These are phyloP conservation scores for Aphyosemion australe DNA, from an alignment of 2,113 vertebrate genomes.

Conservation along the genomic window DNA sequence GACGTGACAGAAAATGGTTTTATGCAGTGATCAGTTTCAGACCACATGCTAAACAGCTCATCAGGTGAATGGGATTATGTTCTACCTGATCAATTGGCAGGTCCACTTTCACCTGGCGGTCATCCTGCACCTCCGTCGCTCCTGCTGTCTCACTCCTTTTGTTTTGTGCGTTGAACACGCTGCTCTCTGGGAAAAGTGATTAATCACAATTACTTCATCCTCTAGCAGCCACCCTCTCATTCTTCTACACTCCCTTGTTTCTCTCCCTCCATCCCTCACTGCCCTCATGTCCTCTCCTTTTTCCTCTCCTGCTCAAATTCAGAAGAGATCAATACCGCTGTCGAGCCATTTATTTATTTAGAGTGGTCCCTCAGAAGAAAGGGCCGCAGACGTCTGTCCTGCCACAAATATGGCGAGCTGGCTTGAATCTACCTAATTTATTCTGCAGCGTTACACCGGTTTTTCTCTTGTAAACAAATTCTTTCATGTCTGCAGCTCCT, in stretches of 20 bases:
- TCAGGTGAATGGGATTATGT: slow-evolving; percentile 5
- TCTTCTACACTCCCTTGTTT: slow-evolving; percentile 39
- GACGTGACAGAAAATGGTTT: slow-evolving; percentile 3
- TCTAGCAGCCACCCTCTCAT: slow-evolving; percentile 57
- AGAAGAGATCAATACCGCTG: slow-evolving; percentile 72
- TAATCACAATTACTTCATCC: slow-evolving; percentile 78
- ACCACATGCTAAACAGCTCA: slow-evolving; percentile 9
- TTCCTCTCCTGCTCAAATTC: slow-evolving; percentile 55
- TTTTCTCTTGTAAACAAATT: slow-evolving; percentile 49
- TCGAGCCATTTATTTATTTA: slow-evolving; percentile 73
- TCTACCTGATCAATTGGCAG: slow-evolving; percentile 75
- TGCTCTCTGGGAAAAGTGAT: slow-evolving; percentile 76
- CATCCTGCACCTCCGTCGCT: slow-evolving; percentile 68
- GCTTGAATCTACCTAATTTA: slow-evolving; percentile 45
- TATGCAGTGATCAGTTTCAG: slow-evolving; percentile 22
- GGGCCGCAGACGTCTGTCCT: slow-evolving; percentile 51
- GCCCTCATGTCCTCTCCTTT: slow-evolving; percentile 30
- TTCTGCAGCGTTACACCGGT: slow-evolving; percentile 25
- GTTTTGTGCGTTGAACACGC: slow-evolving; percentile 73
- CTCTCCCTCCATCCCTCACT: slow-evolving; percentile 42
- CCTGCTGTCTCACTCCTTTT: slow-evolving; percentile 67
- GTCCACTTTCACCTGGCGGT: slow-evolving; percentile 64
- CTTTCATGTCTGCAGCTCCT: slow-evolving; percentile 27
- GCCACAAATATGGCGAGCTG: slow-evolving; percentile 51
- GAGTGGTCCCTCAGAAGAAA: slow-evolving; percentile 52